These are phyloP conservation scores for Nomada goodeniana DNA, from an alignment of 2,888 invertebrate species.

Conservation along the genomic window DNA sequence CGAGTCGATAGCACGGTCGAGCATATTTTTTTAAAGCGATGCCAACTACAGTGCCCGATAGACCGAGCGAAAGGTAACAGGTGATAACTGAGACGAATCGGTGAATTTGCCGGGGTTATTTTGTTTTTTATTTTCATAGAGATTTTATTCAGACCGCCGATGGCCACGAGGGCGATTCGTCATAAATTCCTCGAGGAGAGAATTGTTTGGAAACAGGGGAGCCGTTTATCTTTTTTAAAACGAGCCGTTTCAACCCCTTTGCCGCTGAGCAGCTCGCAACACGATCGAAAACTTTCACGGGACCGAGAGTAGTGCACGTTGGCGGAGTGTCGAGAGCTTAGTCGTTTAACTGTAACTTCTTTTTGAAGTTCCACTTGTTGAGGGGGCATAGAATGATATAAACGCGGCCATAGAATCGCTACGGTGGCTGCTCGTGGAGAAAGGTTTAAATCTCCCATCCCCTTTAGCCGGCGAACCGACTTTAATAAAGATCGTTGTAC, in stretches of 20 bases:
- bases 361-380: slow-evolving; percentile 51
- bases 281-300: slow-evolving; percentile 31
- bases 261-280: background rate
- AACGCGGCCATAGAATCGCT: slow-evolving; percentile 49
- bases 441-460: slow-evolving; percentile 50
- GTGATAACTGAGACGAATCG: no score
- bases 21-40: no score
- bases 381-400: slow-evolving; percentile 48
- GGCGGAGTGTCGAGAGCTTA: slow-evolving; percentile 25
- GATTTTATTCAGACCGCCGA: background rate
- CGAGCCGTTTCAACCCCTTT: slow-evolving; percentile 5
- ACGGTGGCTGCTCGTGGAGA: slow-evolving; percentile 16
- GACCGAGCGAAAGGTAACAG: no score
- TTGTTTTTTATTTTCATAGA: no score
- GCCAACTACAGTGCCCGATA: no score
- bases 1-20: no score
- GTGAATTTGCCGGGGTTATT: no score
- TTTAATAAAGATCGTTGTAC: slow-evolving; percentile 51
- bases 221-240: slow-evolving; percentile 22
- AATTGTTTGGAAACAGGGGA: background rate
- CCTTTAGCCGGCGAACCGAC: slow-evolving; percentile 44
- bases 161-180: background rate
- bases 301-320: slow-evolving; percentile 3
- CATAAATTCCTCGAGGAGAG: slow-evolving; percentile 10
- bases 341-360: slow-evolving; percentile 51